Conservation (phyloP, 2,113 vertebrate genomes). For the Calypte anna region DNA sequence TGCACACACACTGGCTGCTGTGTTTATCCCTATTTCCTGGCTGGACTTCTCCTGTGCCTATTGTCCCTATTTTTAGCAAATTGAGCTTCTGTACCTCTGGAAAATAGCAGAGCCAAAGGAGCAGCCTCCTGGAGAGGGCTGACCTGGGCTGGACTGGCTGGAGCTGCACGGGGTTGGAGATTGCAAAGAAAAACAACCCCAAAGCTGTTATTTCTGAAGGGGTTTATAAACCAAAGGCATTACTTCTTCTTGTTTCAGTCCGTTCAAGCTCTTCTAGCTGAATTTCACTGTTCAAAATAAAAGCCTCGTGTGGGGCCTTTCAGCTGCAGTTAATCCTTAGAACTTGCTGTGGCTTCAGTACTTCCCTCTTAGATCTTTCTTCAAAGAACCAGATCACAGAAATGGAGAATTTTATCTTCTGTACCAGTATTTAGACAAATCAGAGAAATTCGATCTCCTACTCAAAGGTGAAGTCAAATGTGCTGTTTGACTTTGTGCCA, state of each 20-base stretch:
- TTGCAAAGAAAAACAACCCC: neutral
- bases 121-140: neutral
- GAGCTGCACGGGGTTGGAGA: neutral
- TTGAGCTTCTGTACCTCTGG: neutral
- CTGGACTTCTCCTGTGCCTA: neutral
- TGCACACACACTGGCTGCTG: neutral
- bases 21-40: neutral
- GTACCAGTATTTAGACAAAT: neutral
- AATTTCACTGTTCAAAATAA: constrained; percentile 10
- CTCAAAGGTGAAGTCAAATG: neutral
- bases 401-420: neutral
- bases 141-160: neutral
- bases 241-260: neutral
- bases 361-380: neutral
- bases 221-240: neutral
- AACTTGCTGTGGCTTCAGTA: neutral
- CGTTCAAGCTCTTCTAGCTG: neutral
- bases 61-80: neutral
- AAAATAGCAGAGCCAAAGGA: neutral
- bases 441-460: neutral
- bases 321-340: neutral
- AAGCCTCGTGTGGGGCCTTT: neutral
- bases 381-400: neutral
- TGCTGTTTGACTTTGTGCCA: constrained; percentile 41
- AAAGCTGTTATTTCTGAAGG: neutral